These are phyloP conservation scores for Hyposoter dolosus DNA, from an alignment of 2,888 invertebrate species.

Conservation along the genomic window DNA sequence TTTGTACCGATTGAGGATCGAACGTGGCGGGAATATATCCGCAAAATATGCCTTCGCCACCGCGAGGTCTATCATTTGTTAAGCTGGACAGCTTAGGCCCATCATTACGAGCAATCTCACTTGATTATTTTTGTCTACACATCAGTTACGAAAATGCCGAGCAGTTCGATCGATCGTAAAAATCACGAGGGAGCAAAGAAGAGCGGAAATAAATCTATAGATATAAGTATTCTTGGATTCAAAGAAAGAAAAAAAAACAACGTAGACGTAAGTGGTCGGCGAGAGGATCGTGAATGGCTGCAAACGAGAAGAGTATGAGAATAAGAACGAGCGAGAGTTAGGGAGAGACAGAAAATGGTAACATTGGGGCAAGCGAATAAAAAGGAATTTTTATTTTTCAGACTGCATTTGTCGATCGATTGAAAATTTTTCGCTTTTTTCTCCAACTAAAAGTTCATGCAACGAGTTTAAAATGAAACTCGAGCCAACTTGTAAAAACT, in stretches of 20 bases:
- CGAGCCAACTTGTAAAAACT: not conserved
- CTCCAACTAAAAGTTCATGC: not conserved
- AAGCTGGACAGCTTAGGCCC: constrained; percentile 84
- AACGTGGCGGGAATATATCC: constrained; percentile 1
- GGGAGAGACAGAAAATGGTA: not conserved
- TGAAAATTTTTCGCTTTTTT: not conserved
- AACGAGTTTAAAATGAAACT: constrained; percentile 8
- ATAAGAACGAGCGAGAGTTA: constrained; percentile 1
- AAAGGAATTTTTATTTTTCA: not conserved
- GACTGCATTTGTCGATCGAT: not conserved
- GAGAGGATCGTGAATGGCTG: constrained; percentile 47
- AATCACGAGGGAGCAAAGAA: constrained; percentile 10
- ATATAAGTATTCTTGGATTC: constrained; percentile 1
- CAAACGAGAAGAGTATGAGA: constrained; percentile 10
- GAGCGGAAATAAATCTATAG: constrained; percentile 25
- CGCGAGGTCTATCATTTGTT: constrained; percentile 82
- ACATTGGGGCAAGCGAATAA: not conserved
- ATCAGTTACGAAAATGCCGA: constrained; percentile 64
- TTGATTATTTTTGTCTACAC: constrained; percentile 85
- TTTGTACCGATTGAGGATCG: constrained; percentile 1
- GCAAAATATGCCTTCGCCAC: constrained; percentile 35
- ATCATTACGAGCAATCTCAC: constrained; percentile 84
- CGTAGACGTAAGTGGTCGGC: constrained; percentile 55
- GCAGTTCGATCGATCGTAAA: constrained; percentile 40
- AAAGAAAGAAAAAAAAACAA: constrained; percentile 15